Base-by-base conservation (phyloP, 1,140 invertebrate species). In the Trichomalopsis sarcophagae region DNA sequence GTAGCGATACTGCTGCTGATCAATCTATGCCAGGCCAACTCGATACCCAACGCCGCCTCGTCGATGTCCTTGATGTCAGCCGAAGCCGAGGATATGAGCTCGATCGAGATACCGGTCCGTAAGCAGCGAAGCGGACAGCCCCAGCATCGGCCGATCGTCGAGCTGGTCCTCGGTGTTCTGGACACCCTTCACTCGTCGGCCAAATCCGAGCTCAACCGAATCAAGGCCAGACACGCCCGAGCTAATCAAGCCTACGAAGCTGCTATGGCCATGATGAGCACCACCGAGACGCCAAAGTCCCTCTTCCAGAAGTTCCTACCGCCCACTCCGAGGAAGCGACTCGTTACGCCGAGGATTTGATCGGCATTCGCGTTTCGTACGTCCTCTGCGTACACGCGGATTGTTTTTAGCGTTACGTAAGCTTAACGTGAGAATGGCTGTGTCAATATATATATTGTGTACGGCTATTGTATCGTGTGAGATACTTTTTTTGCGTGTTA, bases 141-240 rank as follows among this genome's bases (percentile, higher is more conserved):
- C 1, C 87, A 87, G 50, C 82, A 87, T 81, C 81, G 87, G 47
- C 88, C 88, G 1, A 86, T 89, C 10, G 40, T 89, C 73, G 88
- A 89, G 73, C 50, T 89, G 9, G 84, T 89, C 44, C 84, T 89
- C 4, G 87, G 87, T 13, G 86, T 89, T n/a, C 82, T 89, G 13
- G 88, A 89, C 55, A 89, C 88, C 2, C 79, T 89, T n/a, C 87
- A 87, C 23, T 84, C 87, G 1, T 87, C 87, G 1, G 79, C 84
- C 30, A 87, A 86, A 40, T 84, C 87, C 1, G 88, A 88, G 14
- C 69, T 88, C 4, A 84, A 55, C 44, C 74, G 87, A 14, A 78
- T 81, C 30, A 77, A 71, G n/a, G 85, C 85, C 2, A 76, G 85
- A 68, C 81, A 23, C 2, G 74, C 74, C 1, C 55, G 80, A 1